Evolutionary conservation across 2,888 invertebrate genomes (phyloP).

Genomic region (Belgica antarctica): DNA sequence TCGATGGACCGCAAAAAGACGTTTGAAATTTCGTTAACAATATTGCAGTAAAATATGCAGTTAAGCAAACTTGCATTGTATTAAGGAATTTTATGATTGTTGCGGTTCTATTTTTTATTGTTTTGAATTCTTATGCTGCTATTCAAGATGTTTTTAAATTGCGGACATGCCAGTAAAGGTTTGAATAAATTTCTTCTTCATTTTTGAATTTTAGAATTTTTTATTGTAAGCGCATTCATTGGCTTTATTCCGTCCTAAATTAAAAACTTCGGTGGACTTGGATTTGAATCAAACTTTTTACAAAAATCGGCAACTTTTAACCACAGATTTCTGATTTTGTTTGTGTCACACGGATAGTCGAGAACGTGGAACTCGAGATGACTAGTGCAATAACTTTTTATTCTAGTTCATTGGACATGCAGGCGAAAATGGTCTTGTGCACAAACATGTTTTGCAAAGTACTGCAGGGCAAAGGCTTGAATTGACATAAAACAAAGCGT

Average conservation of each 20-base stretch:
- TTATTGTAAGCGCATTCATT: background rate
- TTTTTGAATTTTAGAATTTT: no score
- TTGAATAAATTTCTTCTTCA: no score
- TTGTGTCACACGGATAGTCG: background rate
- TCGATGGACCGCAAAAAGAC: background rate
- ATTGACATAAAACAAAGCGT: conserved; percentile 30
- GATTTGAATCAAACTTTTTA: no score
- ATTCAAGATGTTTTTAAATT: no score
- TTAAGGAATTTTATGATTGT: background rate
- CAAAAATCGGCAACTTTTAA: no score
- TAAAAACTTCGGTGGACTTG: background rate
- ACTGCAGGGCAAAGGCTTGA: background rate
- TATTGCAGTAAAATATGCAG: background rate
- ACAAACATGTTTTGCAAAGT: background rate
- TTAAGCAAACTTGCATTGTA: background rate
- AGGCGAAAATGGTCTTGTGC: background rate
- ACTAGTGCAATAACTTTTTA: background rate
- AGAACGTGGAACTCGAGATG: background rate
- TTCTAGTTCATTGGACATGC: background rate
- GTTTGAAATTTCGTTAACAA: background rate
- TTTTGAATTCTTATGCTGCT: no score
- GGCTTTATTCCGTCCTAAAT: background rate
- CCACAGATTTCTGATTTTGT: background rate
- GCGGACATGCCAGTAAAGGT: no score
- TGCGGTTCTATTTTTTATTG: background rate